Evolutionary conservation across 2,113 vertebrate genomes (phyloP).

Genomic region (Trogon surrucura): DNA sequence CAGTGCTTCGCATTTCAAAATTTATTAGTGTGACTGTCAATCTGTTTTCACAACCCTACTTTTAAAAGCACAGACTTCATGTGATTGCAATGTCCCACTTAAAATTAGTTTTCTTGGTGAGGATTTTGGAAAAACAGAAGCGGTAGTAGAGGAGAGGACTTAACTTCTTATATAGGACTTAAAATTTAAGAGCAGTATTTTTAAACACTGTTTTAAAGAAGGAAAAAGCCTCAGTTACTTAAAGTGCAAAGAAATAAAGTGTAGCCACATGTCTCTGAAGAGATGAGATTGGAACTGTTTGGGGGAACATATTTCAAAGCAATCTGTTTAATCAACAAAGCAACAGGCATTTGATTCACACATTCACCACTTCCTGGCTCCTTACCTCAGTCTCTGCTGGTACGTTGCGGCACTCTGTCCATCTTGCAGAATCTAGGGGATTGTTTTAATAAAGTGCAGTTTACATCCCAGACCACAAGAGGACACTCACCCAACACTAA

Average conservation of each 20-base stretch:
- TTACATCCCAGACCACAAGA: constrained; percentile 47
- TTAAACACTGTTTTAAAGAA: constrained; percentile 21
- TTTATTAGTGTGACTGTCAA: background rate
- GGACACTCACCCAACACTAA: constrained; percentile 35
- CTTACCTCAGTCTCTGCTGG: constrained; percentile 69
- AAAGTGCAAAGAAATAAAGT: constrained; percentile 58
- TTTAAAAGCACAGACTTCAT: constrained; percentile 22
- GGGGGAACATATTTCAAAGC: constrained; percentile 70
- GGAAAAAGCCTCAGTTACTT: constrained; percentile 30
- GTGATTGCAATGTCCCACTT: background rate
- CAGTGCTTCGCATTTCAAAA: background rate
- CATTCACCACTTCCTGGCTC: constrained; percentile 63
- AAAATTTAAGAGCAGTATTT: constrained; percentile 39
- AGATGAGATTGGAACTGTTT: constrained; percentile 67
- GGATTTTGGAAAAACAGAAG: constrained; percentile 16
- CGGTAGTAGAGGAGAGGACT: background rate
- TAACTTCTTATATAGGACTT: constrained; percentile 21
- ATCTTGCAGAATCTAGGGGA: constrained; percentile 64
- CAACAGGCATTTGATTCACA: constrained; percentile 74
- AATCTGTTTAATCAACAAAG: constrained; percentile 76
- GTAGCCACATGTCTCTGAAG: constrained; percentile 51
- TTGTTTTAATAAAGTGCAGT: constrained; percentile 56
- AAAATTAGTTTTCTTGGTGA: background rate
- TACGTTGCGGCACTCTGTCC: constrained; percentile 60
- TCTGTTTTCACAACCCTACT: constrained; percentile 23